Evolutionary conservation across 2,113 vertebrate genomes (phyloP).

Genomic region (Turdus rufiventris): DNA sequence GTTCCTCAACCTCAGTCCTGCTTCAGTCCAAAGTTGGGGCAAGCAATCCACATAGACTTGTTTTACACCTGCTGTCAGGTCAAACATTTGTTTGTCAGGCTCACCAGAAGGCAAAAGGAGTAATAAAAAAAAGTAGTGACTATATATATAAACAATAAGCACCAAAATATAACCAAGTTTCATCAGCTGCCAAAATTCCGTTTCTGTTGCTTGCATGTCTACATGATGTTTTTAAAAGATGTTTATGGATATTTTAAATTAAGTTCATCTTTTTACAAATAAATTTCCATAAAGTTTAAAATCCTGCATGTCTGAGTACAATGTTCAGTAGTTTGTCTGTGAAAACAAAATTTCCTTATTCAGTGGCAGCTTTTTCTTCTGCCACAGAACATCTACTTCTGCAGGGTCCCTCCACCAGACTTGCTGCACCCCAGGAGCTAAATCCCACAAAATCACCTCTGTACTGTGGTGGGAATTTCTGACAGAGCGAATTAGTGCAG

Average conservation of each 20-base stretch:
- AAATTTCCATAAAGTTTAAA: not conserved
- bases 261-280: not conserved
- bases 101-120: not conserved
- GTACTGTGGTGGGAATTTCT: not conserved
- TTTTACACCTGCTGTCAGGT: not conserved
- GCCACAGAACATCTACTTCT: not conserved
- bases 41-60: fast-evolving
- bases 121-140: not conserved
- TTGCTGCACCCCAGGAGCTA: not conserved
- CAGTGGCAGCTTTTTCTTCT: not conserved
- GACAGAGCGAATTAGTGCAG: not conserved
- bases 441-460: not conserved
- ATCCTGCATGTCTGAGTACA: not conserved
- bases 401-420: not conserved
- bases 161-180: not conserved
- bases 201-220: not conserved
- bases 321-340: not conserved
- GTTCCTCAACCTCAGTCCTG: not conserved
- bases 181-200: not conserved
- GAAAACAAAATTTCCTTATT: not conserved
- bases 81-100: not conserved
- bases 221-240: not conserved
- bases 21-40: not conserved
- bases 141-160: not conserved
- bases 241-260: not conserved